Percentiles rank a stretch among this genome's conserved stretches.
Evolutionary conservation across 2,797 vertebrate species (phyloP).

Genomic region (Sebastes trivittatus): DNA sequence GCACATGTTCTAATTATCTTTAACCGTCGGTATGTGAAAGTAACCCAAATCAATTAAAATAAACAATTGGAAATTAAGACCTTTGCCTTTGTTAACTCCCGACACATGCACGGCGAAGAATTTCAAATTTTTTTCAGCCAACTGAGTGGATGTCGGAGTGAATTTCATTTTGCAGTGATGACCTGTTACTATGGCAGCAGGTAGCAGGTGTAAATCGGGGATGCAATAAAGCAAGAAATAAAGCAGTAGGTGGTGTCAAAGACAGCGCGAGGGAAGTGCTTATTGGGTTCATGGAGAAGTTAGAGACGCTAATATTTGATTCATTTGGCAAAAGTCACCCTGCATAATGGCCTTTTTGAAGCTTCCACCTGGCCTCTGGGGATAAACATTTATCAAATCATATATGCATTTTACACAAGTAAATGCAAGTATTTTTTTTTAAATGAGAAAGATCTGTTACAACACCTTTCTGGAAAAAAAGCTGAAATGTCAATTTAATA

Average conservation of each 20-base stretch:
- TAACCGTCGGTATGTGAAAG: constrained; percentile 1
- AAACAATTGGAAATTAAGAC: background rate
- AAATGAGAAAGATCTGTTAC: background rate
- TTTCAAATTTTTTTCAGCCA: background rate
- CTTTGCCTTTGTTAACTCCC: background rate
- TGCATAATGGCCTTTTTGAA: constrained; percentile 26
- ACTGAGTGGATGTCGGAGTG: background rate
- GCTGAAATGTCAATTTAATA: background rate
- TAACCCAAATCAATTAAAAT: background rate
- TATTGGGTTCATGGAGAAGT: background rate
- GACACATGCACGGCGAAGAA: background rate
- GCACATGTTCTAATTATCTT: constrained; percentile 43
- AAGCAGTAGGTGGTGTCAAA: background rate
- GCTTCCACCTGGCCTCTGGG: constrained; percentile 5
- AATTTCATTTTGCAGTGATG: constrained; percentile 1
- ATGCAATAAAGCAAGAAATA: constrained; percentile 38
- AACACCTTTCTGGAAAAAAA: background rate
- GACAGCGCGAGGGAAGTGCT: background rate
- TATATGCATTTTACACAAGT: background rate
- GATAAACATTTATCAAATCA: constrained; percentile 23
- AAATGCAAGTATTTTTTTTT: background rate
- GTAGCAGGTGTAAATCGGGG: constrained; percentile 51
- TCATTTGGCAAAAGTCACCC: constrained; percentile 7
- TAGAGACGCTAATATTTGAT: constrained; percentile 7
- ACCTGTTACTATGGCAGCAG: constrained; percentile 55